Evolutionary conservation across 2,113 vertebrate genomes (phyloP).

Genomic region (Chlorocebus sabaeus): DNA sequence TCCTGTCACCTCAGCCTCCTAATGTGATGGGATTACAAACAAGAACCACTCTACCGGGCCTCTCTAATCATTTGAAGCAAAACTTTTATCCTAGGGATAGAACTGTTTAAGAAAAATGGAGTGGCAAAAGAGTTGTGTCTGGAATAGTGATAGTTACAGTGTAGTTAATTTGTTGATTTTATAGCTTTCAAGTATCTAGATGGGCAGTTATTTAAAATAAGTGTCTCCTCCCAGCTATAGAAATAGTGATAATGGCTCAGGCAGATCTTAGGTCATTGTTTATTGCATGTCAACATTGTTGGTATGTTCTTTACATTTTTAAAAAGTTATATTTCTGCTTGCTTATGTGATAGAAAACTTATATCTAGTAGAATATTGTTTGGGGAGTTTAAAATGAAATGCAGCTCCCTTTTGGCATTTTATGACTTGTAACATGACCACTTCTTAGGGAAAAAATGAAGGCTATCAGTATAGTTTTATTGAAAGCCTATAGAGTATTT

Average conservation of each 20-base stretch:
- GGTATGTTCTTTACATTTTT: slow-evolving; percentile 9
- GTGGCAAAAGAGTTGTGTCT: neutral
- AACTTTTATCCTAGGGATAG: slow-evolving; percentile 18
- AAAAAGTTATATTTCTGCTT: neutral
- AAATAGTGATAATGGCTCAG: neutral
- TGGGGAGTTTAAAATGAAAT: neutral
- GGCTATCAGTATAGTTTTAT: neutral
- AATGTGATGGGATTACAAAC: too few species aligned
- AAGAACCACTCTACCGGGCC: too few species aligned
- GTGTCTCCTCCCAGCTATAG: neutral
- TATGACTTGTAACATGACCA: neutral
- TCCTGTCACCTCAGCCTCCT: too few species aligned
- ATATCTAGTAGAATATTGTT: neutral
- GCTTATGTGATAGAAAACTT: neutral
- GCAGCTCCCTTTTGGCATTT: slow-evolving; percentile 1
- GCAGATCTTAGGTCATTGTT: neutral
- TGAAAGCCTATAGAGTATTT: slow-evolving; percentile 32
- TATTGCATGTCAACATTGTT: neutral
- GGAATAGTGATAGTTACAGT: neutral
- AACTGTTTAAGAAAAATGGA: neutral
- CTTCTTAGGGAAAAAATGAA: neutral
- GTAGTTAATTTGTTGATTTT: neutral
- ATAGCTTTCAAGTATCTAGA: neutral
- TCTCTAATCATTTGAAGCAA: neutral
- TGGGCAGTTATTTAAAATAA: neutral